These are phyloP conservation scores for Neogale vison DNA, from an alignment of 2,113 vertebrate genomes.

Conservation along the genomic window DNA sequence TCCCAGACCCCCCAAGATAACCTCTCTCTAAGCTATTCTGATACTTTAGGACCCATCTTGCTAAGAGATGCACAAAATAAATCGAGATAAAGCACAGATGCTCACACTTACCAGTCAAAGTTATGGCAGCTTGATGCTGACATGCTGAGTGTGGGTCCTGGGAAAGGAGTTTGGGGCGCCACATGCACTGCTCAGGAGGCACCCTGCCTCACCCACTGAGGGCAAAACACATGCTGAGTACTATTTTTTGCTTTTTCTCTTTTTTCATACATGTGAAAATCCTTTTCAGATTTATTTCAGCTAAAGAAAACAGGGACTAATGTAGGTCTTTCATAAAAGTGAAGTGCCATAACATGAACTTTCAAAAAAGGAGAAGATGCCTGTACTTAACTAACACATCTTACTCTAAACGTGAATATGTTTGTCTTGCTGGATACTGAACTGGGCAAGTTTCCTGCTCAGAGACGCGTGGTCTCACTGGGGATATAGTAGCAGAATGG, in stretches of 20 bases:
- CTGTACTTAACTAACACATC: conserved; percentile 18
- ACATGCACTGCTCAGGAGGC: background rate
- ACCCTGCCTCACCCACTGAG: background rate
- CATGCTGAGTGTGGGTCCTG: background rate
- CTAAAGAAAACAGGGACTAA: background rate
- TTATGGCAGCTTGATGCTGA: background rate
- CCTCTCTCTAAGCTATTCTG: background rate
- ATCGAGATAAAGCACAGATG: background rate
- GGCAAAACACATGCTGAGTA: background rate
- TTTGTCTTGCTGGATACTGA: background rate
- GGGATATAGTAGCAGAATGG: background rate
- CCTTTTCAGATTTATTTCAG: background rate
- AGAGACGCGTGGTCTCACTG: background rate
- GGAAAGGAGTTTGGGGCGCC: background rate
- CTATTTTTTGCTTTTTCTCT: background rate
- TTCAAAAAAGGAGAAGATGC: background rate
- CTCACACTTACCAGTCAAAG: background rate
- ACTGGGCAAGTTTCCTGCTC: background rate
- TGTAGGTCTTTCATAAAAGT: background rate
- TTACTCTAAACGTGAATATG: background rate
- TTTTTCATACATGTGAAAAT: background rate
- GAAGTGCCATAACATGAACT: background rate
- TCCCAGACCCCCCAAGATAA: background rate
- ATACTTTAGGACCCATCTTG: background rate
- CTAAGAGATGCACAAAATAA: background rate